A percentile compares a stretch with the other conserved stretches of the same genome.
phyloP scores from a whole-genome alignment of 2,113 vertebrate species.

The Alexandromys fortis region DNA sequence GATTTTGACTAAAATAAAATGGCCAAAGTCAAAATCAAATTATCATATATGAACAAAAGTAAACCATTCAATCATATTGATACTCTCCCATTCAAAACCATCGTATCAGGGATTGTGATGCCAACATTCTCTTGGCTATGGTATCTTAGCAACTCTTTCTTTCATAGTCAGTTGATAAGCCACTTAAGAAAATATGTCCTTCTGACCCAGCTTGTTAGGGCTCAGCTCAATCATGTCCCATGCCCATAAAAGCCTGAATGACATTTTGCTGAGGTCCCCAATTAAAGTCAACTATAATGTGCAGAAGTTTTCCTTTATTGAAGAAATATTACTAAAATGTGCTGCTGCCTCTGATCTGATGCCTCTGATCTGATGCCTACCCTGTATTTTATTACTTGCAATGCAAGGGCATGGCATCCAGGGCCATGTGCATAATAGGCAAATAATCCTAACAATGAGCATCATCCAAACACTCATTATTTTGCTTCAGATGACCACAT shows the following conservation, averaged over 20 bases:
- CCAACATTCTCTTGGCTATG: background rate
- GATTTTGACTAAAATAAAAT: conserved; percentile 21
- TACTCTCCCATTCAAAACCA: background rate
- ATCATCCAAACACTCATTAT: background rate
- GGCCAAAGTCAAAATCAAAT: background rate
- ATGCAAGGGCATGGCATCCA: background rate
- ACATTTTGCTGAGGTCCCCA: background rate
- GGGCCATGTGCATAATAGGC: background rate
- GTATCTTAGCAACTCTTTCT: background rate
- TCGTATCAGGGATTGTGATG: background rate
- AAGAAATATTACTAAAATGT: background rate
- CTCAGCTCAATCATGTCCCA: background rate
- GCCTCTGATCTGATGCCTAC: background rate
- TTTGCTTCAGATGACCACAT: conserved; percentile 22
- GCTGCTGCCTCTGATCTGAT: background rate
- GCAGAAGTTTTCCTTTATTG: background rate
- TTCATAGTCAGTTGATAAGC: background rate
- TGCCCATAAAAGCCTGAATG: background rate
- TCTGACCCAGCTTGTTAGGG: background rate
- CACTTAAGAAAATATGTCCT: background rate
- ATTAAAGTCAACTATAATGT: background rate
- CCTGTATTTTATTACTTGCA: background rate
- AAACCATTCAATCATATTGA: background rate
- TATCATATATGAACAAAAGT: background rate
- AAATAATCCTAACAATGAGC: background rate